phyloP scores from a whole-genome alignment of 2,888 invertebrate genomes.

The Priocnemis perturbator region DNA sequence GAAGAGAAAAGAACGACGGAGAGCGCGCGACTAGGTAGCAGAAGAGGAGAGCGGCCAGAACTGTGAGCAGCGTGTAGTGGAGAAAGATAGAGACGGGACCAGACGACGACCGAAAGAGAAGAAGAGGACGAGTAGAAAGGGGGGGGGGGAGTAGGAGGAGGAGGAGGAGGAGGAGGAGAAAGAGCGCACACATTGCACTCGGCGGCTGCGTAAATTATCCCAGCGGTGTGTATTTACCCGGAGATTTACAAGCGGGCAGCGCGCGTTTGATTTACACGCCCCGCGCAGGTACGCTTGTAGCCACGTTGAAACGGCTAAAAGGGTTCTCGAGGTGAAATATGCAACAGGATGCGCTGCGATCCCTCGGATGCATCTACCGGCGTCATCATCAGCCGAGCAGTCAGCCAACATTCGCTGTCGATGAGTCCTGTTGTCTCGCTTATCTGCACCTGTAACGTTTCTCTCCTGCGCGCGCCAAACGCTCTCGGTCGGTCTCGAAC shows the following conservation, averaged over 20 bases:
- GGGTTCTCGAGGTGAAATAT: slow-evolving; percentile 69
- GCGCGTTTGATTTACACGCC: slow-evolving; percentile 73
- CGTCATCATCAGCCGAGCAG: slow-evolving; percentile 50
- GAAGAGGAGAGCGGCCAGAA: neutral
- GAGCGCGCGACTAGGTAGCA: neutral
- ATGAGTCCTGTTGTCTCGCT: slow-evolving; percentile 23
- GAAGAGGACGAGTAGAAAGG: neutral
- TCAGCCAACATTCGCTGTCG: slow-evolving; percentile 3
- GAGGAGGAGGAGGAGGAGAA: slow-evolving; percentile 5
- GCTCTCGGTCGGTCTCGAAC: too few species aligned
- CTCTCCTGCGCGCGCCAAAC: too few species aligned
- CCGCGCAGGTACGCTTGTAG: slow-evolving; percentile 47
- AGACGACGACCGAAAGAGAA: slow-evolving; percentile 4
- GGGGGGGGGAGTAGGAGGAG: slow-evolving; percentile 6
- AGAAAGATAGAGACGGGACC: neutral
- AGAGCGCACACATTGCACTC: slow-evolving; percentile 25
- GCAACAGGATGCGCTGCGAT: slow-evolving; percentile 65
- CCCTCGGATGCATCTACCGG: slow-evolving; percentile 47
- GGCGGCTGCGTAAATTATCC: slow-evolving; percentile 73
- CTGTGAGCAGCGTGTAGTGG: neutral
- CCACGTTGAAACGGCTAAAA: slow-evolving; percentile 58
- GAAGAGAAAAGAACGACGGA: neutral
- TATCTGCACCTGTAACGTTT: slow-evolving; percentile 26
- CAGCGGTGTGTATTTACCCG: slow-evolving; percentile 72
- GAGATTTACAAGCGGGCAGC: slow-evolving; percentile 73